Base-by-base conservation (phyloP, 2,888 invertebrate species). In the Ceramica pisi region DNA sequence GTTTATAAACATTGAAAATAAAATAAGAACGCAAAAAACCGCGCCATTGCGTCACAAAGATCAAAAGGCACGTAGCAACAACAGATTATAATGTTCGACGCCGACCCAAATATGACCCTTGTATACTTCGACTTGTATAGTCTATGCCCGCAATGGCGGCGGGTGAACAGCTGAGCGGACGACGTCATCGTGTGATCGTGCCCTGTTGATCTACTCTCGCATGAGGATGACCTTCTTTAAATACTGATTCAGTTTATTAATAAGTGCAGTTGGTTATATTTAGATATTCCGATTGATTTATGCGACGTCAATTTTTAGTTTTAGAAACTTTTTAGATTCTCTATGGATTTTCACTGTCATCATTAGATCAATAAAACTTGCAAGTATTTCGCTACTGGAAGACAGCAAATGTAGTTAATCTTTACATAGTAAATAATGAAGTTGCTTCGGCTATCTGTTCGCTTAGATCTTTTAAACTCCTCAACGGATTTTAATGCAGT, bases 21-120 rank as follows among this genome's bases (percentile, higher is more conserved):
- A 66, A 69, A 38, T 23, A 41, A 66, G 38, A 66, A 61, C 41
- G 64, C n/a, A 64, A 67, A 67, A 48, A 53, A 48, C 12, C n/a
- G 31, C 44, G 21, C 9, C 46, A 61, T 62, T 72, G 51, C 79
- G 75, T 78, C 85, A 82, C 55, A 41, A 50, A 60, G 53, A 59
- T 69, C 55, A 26, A 59, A 78, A 71, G n/a, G 59, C 76, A 48
- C 82, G 44, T 78, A 76, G 86, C 71, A 84, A 85, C 71, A 81
- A 84, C 86, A 76, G 73, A 75, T 83, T 70, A 72, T 74, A 70
- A 46, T 67, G 67, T 74, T 76, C 70, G 82, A 82, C 78, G 80
- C 71, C 71, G 82, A 86, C 82, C 84, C 73, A 78, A 76, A 84
- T 83, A 72, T 68, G 73, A 73, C 69, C 76, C 78, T 69, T 38